phyloP scores from a whole-genome alignment of 2,113 vertebrate species.

The Felis chaus region DNA sequence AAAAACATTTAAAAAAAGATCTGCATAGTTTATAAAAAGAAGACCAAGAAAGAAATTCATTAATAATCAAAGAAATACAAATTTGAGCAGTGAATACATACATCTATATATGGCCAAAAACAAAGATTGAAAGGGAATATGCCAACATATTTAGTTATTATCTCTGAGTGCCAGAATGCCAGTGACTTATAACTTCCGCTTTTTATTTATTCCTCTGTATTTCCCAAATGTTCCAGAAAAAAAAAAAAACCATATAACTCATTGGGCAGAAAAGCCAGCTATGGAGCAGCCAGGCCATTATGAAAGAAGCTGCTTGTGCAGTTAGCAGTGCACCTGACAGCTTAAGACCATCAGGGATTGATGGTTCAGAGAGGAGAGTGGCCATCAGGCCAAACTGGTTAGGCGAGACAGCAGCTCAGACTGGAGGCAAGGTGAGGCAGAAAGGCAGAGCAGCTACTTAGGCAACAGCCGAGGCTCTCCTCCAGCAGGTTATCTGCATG shows the following conservation, averaged over 20 bases:
- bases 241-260: background rate
- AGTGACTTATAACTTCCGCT: background rate
- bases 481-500: background rate
- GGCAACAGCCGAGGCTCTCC: background rate
- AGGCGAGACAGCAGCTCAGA: background rate
- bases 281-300: background rate
- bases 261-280: background rate
- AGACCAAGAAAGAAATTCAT: background rate
- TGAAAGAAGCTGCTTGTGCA: background rate
- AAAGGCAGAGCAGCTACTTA: background rate
- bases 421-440: accelerated
- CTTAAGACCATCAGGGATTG: background rate
- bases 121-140: background rate
- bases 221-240: conserved; percentile 23
- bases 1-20: too few relatives aligned
- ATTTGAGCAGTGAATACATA: background rate
- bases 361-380: background rate
- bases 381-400: background rate
- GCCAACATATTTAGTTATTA: background rate
- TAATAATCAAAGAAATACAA: background rate
- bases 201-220: conserved; percentile 3
- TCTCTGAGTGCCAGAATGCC: background rate
- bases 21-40: conserved; percentile 9
- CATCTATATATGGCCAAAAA: background rate
- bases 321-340: background rate